Evolutionary conservation across 2,113 vertebrate genomes (phyloP).

Genomic region (Felis catus): F.catus_Fca126_mat1.0 CM031419.1:135857001-135857500

Average conservation of each 20-base stretch:
- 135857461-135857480: not conserved
- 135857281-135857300: not conserved
- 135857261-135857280: not conserved
- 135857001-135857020: too few relatives aligned
- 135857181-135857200: not conserved
- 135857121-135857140: not conserved
- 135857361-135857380: not conserved
- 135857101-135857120: not conserved
- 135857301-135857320: not conserved
- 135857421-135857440: not conserved
- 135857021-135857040: not conserved
- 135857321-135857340: not conserved
- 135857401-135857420: not conserved
- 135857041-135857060: not conserved
- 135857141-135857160: not conserved
- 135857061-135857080: not conserved
- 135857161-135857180: not conserved
- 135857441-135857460: not conserved
- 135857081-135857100: not conserved
- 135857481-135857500: not conserved
- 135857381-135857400: not conserved
- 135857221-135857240: not conserved
- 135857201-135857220: not conserved
- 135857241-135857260: not conserved
- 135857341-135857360: not conserved